Percentiles rank a stretch among this genome's conserved stretches.
Evolutionary conservation across 2,797 vertebrate genomes (phyloP).

Genomic region (Parauchenoglanis punctatus): DNA sequence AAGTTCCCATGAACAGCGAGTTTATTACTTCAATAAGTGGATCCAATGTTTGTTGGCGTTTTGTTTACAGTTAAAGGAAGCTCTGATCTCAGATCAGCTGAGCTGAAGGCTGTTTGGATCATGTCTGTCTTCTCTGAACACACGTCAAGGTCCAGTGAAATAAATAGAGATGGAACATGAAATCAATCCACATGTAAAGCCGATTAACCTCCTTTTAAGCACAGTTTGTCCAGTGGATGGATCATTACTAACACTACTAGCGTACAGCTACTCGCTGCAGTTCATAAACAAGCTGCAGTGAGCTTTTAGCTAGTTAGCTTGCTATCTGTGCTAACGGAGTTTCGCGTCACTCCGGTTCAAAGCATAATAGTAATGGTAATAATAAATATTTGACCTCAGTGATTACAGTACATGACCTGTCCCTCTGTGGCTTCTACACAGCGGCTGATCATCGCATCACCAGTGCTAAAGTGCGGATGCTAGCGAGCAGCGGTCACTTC

Average conservation of each 20-base stretch:
- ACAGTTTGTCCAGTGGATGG: neutral
- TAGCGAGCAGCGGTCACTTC: neutral
- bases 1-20: neutral
- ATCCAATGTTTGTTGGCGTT: too few species aligned
- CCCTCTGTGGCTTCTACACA: neutral
- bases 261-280: neutral
- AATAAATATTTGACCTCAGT: rapidly evolving
- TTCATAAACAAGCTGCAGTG: neutral
- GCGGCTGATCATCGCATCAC: neutral
- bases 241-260: neutral
- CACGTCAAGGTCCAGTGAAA: neutral
- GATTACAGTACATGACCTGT: too few species aligned
- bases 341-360: neutral
- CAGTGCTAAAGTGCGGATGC: neutral
- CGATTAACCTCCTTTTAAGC: neutral
- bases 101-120: neutral
- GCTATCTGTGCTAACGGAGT: neutral
- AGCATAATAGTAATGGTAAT: neutral
- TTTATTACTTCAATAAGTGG: neutral
- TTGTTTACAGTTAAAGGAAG: neutral
- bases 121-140: neutral
- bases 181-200: neutral
- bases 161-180: neutral
- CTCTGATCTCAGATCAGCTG: neutral
- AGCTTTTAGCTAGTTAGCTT: neutral